phyloP scores from a whole-genome alignment of 35 echinoderm and acorn worm species.

The Patiria miniata region DNA sequence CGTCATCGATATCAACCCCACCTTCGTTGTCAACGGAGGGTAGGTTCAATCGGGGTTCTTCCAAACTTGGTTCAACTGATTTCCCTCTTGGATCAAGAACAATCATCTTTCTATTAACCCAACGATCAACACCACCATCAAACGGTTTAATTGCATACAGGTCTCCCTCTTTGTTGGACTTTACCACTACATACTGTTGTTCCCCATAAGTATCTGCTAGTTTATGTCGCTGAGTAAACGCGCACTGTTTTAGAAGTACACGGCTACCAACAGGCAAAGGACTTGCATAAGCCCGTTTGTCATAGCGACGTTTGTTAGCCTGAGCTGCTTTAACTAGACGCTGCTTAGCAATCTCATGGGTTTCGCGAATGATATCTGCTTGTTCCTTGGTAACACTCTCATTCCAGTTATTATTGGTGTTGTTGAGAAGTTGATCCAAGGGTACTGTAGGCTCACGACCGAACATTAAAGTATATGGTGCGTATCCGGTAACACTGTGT shows the following conservation, averaged over 20 bases:
- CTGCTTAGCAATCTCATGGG: not conserved
- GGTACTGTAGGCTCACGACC: constrained; percentile 70
- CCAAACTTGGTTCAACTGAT: not conserved
- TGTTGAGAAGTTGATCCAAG: constrained; percentile 61
- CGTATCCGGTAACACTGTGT: constrained; percentile 72
- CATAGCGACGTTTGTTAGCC: not conserved
- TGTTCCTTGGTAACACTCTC: not conserved
- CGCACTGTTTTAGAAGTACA: too few species aligned
- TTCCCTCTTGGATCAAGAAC: not conserved
- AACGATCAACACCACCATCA: not conserved
- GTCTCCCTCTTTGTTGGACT: not conserved
- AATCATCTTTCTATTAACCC: not conserved
- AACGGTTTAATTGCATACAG: not conserved
- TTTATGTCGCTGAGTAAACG: not conserved
- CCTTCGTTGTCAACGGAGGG: not conserved
- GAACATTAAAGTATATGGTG: constrained; percentile 76
- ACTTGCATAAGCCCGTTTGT: not conserved
- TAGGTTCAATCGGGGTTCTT: not conserved
- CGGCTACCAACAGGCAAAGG: not conserved
- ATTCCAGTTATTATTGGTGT: not conserved
- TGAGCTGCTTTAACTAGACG: not conserved
- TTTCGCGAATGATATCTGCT: not conserved
- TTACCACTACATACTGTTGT: not conserved
- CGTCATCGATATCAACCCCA: not conserved
- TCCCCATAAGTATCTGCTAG: not conserved